Evolutionary conservation across 2,888 invertebrate genomes (phyloP), one percentile per base, ranked within the genome.

Genomic region (Lepidonotus clava): DNA sequence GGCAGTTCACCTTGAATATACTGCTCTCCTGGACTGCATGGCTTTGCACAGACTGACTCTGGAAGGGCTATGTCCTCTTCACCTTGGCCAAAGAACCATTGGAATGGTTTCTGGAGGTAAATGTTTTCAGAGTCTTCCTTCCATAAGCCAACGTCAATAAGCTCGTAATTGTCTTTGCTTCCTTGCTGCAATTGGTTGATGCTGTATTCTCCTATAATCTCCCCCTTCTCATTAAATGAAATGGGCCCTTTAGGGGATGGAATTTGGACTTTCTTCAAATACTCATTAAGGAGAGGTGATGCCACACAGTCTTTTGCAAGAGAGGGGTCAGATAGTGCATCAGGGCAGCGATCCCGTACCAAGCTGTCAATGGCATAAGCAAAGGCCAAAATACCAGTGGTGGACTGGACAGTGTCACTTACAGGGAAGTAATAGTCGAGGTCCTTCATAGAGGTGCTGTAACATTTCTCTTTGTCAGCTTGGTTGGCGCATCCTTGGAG

Each of bases 331-430:
- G 34, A 8, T 28, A 80, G 46, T 0, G 67, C 53, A n/a, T 38
- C 46, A 14, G 66, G 46, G 56, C 89, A 89, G 41, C 28, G 32
- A 14, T 14, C 67, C 14, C 61, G 36, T 41, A 84, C 76, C n/a
- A 87, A 56, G 14, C 38, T 32, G 34, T 89, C 85, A 1, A 90
- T 38, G 32, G 89, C 89, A 53, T 77, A 56, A 4, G 89, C 89
- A 76, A 71, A 90, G n/a, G 88, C 86, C 32, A 88, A 85, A n/a
- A 90, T 88, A 0, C 88, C 83, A 53, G 89, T 87, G 32, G 89
- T 85, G 0, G 87, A 86, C 36, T 87, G 86, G 5, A 88, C 86
- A n/a, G 88, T 87, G 18, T 88, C 86, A 14, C 86, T 87, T 53
- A 87, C 88, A 14, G 86, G 87, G 66, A 71, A 71, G 67, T 87